Evolutionary conservation across 2,113 vertebrate species (phyloP), one percentile per base, ranked within the genome.

Genomic region (Tachysurus fulvidraco): DNA sequence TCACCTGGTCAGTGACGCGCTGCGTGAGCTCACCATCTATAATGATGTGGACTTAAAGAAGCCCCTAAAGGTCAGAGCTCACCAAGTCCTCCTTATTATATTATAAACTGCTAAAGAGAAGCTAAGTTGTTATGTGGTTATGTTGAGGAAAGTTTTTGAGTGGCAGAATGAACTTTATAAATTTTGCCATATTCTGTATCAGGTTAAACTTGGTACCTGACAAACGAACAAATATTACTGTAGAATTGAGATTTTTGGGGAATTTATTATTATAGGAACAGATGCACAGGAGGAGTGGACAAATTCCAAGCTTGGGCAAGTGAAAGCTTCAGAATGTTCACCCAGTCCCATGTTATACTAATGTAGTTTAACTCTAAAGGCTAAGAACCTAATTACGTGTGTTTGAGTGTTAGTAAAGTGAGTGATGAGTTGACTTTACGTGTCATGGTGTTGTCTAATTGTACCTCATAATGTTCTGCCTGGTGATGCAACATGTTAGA

Each of bases 41-140:
- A 98, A 97, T n/a, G 98, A 99, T 30, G 96, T 98, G 83, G 98
- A 99, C 92, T 95, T 99, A 90, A 99, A 99, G 93, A 99, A 99
- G 78, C 98, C 98, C 36, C 96, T 99, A 52, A 99, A 98, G 95
- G 98, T 98, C 92, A 95, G 95, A 76, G n/a, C 7, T 30, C 19
- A 2, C 30, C 3, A 76, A 73, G 30, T 23, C 19, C 19, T 78
- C 50, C 6, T 4, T 30, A 9, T 55, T 10, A 50, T 9, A 50
- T 50, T 50, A 19, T 78, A 4, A 28, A 28, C n/a, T 55, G 13
- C 3, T 50, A n/a, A 8, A 13, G 21, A 9, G 44, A 25, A 50
- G 12, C 44, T 5, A 21, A 25, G 44, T 25, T 77, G 30, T 21
- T 23, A n/a, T n/a, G 46, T 44, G 30, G 14, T 71, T 71, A 10